Evolutionary conservation across 2,888 invertebrate genomes (phyloP).

Genomic region (Elysia crispata): DNA sequence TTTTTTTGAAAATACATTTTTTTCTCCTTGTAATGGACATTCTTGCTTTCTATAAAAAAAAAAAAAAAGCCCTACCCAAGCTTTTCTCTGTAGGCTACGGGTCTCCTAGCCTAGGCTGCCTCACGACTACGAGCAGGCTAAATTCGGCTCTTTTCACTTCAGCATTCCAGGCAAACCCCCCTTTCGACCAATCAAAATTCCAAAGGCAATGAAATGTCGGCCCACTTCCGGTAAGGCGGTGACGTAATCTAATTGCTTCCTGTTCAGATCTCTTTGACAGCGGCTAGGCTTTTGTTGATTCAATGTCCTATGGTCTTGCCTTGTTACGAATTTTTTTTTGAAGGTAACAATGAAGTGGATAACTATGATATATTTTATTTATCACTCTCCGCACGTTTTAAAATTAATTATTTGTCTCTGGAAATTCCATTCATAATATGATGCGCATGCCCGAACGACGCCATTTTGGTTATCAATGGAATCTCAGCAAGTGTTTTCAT

Average conservation of each 20-base stretch:
- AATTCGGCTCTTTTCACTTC: background rate
- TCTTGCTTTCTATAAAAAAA: too few relatives aligned
- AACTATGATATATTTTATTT: background rate
- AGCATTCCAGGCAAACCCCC: constrained; percentile 19
- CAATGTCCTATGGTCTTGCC: background rate
- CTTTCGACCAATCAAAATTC: constrained; percentile 38
- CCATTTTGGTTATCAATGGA: constrained; percentile 48
- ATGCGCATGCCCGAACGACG: constrained; percentile 53
- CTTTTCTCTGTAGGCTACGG: too few relatives aligned
- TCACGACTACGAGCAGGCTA: too few relatives aligned
- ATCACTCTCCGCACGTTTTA: background rate
- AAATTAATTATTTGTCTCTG: constrained; percentile 40
- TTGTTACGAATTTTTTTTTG: background rate
- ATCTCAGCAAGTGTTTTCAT: constrained; percentile 36
- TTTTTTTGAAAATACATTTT: too few relatives aligned
- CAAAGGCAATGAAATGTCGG: constrained; percentile 31
- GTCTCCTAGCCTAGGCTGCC: too few relatives aligned
- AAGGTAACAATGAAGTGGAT: background rate
- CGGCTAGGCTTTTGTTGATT: background rate
- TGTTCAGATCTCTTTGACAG: constrained; percentile 18
- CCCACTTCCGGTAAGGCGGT: constrained; percentile 53
- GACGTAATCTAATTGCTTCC: constrained; percentile 55
- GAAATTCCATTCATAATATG: background rate
- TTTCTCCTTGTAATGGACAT: too few relatives aligned
- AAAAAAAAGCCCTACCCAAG: too few relatives aligned